Conservation (phyloP, 2,797 vertebrate species). For the Catostomus latipinnis region DNA sequence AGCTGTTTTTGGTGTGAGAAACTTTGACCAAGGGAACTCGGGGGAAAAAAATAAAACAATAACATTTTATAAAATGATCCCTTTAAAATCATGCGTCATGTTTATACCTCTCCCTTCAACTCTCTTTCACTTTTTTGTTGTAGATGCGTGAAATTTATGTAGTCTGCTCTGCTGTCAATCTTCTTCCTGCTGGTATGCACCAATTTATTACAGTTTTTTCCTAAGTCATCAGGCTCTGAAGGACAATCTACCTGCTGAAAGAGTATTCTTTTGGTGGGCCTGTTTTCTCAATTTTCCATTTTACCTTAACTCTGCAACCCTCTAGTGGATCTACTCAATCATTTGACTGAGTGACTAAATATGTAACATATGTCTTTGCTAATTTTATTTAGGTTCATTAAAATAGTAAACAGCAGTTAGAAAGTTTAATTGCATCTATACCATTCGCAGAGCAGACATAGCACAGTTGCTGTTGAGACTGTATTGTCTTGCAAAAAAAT, state of each 20-base stretch:
- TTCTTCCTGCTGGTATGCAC: slow-evolving; percentile 45
- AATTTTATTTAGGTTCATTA: background rate
- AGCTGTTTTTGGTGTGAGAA: background rate
- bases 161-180: slow-evolving; percentile 61
- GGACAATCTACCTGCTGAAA: slow-evolving; percentile 69
- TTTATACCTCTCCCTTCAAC: slow-evolving; percentile 16
- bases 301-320: background rate
- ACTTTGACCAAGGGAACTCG: background rate
- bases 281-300: slow-evolving; percentile 32
- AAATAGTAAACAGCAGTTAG: background rate
- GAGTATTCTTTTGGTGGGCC: slow-evolving; percentile 50
- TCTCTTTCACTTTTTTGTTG: slow-evolving; percentile 19
- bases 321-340: background rate
- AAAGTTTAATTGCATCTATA: background rate
- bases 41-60: background rate
- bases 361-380: background rate
- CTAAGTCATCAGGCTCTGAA: slow-evolving; percentile 77
- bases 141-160: slow-evolving; percentile 72
- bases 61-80: background rate
- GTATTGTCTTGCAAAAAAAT: background rate
- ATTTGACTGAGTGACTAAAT: slow-evolving; percentile 8
- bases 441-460: background rate
- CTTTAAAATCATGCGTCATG: background rate
- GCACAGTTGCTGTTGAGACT: background rate
- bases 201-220: slow-evolving; percentile 72